A percentile compares a stretch with the other conserved stretches of the same genome.
Evolutionary conservation across 92 coral and sea anemone genomes (phyloP).

Genomic region (Bergia sp.): DNA sequence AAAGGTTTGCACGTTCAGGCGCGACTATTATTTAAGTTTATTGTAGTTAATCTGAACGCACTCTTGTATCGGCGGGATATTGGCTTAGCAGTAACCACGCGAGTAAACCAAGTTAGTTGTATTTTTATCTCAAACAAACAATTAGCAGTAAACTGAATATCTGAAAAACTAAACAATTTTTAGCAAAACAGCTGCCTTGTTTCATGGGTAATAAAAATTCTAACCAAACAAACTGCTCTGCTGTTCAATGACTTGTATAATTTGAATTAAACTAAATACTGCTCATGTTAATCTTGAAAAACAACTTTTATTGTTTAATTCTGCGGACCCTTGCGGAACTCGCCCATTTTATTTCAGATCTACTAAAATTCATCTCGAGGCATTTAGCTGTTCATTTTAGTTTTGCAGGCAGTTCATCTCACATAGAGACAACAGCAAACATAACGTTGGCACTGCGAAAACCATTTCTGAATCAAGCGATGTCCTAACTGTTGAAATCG

Average conservation of each 20-base stretch:
- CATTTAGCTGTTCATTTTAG: neutral
- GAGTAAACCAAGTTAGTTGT: neutral
- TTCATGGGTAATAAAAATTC: neutral
- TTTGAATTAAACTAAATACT: neutral
- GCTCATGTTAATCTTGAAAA: neutral
- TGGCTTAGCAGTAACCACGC: neutral
- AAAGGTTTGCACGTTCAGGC: neutral
- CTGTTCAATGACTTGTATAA: neutral
- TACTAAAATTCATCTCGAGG: too few species aligned
- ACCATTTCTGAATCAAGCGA: too few species aligned
- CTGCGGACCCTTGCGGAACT: neutral
- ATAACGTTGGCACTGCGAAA: too few species aligned
- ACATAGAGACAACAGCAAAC: too few species aligned
- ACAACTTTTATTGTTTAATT: neutral
- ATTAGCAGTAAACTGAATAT: neutral
- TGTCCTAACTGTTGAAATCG: too few species aligned
- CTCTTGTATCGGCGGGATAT: neutral
- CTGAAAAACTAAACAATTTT: neutral
- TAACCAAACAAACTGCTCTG: neutral
- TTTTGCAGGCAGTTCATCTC: neutral
- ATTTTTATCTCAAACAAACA: neutral
- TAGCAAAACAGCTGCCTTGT: neutral
- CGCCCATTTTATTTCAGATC: neutral
- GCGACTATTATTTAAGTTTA: neutral
- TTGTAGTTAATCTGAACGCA: neutral